Conservation (phyloP, 2,797 vertebrate genomes). For the Brotogeris chrysoptera region DNA sequence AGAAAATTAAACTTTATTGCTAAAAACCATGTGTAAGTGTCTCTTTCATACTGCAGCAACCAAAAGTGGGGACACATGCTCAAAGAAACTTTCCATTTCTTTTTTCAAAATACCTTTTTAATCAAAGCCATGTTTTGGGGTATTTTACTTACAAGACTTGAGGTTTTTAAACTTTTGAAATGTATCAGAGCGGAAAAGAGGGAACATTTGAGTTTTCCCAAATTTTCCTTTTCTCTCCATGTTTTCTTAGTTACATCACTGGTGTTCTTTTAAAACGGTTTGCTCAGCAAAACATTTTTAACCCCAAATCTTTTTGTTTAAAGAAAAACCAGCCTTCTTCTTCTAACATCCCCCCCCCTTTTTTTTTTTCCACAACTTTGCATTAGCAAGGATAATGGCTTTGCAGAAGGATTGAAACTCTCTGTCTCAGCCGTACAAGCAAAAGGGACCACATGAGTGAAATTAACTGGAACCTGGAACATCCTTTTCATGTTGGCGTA, state of each 20-base stretch:
- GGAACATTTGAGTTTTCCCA: background rate
- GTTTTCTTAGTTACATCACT: conserved; percentile 17
- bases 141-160: background rate
- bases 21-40: background rate
- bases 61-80: background rate
- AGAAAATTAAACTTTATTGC: background rate
- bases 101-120: background rate
- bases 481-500: background rate
- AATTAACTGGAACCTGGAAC: conserved; percentile 15
- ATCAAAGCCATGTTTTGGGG: conserved; percentile 11
- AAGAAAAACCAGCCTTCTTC: background rate
- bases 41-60: background rate
- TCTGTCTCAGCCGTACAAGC: background rate
- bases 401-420: background rate
- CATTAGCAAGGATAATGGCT: background rate
- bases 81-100: background rate
- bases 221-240: background rate
- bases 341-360: background rate
- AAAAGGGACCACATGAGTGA: background rate
- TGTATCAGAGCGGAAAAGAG: background rate
- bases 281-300: background rate
- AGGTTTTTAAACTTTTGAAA: conserved; percentile 40
- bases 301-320: background rate
- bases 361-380: background rate
- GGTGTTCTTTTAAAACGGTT: conserved; percentile 27